These are phyloP conservation scores for Montipora foliosa DNA, from an alignment of 64 coral and sea anemone genomes.

Conservation along the genomic window DNA sequence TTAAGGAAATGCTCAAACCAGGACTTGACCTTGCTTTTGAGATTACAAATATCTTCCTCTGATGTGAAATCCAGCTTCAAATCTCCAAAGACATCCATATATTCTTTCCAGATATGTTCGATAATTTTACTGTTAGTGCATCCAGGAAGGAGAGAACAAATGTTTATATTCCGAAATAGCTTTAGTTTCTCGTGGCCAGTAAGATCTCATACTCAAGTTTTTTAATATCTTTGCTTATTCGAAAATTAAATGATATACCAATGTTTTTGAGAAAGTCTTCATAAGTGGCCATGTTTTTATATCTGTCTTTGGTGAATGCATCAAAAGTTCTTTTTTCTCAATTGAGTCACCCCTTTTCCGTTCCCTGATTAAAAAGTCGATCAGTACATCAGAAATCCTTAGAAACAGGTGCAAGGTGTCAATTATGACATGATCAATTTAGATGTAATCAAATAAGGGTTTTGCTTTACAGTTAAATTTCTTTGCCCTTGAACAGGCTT, in stretches of 20 bases:
- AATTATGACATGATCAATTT: slow-evolving; percentile 73
- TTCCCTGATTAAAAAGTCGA: slow-evolving; percentile 66
- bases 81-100: slow-evolving; percentile 32
- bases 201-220: slow-evolving; percentile 71
- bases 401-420: slow-evolving; percentile 65
- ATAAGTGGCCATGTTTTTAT: slow-evolving; percentile 72
- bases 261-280: slow-evolving; percentile 31
- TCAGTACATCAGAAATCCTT: slow-evolving; percentile 73
- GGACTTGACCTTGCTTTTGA: slow-evolving; percentile 19
- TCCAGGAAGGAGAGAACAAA: slow-evolving; percentile 35
- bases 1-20: slow-evolving; percentile 31
- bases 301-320: slow-evolving; percentile 39
- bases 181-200: slow-evolving; percentile 71
- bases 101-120: slow-evolving; percentile 32
- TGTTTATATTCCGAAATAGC: slow-evolving; percentile 28
- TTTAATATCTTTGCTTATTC: slow-evolving; percentile 48
- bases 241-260: slow-evolving; percentile 48
- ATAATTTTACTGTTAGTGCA: too few relatives aligned
- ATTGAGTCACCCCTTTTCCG: slow-evolving; percentile 54
- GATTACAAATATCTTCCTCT: neutral
- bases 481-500: slow-evolving; percentile 23
- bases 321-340: slow-evolving; percentile 25
- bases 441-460: slow-evolving; percentile 53
- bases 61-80: slow-evolving; percentile 44
- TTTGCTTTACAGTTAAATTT: slow-evolving; percentile 56